A percentile compares a stretch with the other conserved stretches of the same genome.
These are phyloP conservation scores for Microctenopoma steveboyesi DNA, from an alignment of 2,797 vertebrate genomes.

Conservation along the genomic window DNA sequence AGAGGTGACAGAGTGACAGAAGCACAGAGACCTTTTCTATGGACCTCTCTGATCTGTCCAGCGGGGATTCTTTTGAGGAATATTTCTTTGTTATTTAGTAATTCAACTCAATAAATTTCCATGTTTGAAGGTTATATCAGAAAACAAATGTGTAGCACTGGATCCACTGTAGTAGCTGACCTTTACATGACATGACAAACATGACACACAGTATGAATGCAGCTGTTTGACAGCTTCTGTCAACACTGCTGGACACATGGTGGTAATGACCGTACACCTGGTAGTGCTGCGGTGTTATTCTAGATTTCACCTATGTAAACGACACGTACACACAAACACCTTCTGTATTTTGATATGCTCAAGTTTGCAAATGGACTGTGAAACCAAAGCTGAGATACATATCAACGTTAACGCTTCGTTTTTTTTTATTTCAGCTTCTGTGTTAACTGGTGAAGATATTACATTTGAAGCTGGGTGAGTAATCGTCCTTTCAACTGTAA, in stretches of 20 bases:
- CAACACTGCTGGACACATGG: not conserved
- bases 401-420: not conserved
- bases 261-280: not conserved
- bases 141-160: too few species aligned
- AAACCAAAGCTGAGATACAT: not conserved
- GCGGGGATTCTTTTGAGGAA: too few species aligned
- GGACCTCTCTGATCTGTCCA: too few species aligned
- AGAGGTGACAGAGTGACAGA: not conserved
- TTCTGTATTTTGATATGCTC: not conserved
- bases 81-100: too few species aligned
- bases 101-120: too few species aligned
- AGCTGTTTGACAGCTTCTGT: not conserved
- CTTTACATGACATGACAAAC: not conserved
- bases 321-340: not conserved
- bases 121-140: too few species aligned
- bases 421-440: conserved; percentile 68
- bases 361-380: not conserved
- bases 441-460: conserved; percentile 48
- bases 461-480: conserved; percentile 71
- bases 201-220: not conserved
- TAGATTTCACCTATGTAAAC: not conserved
- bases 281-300: not conserved
- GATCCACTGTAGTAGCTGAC: not conserved
- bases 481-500: not conserved
- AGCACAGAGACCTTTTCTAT: not conserved